phyloP scores from a whole-genome alignment of 2,888 invertebrate species.

The Dolichomitus sp. region DNA sequence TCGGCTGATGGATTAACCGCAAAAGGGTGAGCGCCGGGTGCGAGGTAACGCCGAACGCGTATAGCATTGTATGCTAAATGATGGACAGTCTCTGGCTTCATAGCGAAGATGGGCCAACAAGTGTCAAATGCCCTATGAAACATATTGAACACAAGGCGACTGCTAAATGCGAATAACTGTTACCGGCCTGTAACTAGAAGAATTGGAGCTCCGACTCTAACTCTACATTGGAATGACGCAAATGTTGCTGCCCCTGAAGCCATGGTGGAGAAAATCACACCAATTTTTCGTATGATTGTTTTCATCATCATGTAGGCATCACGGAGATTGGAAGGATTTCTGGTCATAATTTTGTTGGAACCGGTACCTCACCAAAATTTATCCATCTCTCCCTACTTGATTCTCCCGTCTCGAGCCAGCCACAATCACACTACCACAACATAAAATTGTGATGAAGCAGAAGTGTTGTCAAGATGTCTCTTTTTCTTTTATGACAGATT shows the following conservation, averaged over 20 bases:
- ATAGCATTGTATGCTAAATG: background rate
- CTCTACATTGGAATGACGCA: background rate
- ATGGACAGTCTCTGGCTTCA: background rate
- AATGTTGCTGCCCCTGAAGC: conserved; percentile 1
- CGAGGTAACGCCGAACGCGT: conserved; percentile 7
- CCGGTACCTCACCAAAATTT: conserved; percentile 1
- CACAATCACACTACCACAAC: conserved; percentile 27
- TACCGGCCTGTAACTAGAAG: background rate
- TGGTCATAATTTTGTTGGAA: background rate
- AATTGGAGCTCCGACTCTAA: background rate
- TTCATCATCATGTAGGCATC: background rate
- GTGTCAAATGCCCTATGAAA: background rate
- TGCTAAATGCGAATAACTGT: background rate
- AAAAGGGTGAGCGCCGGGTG: conserved; percentile 18
- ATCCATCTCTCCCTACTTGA: conserved; percentile 11
- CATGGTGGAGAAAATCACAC: conserved; percentile 15
- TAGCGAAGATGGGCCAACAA: background rate
- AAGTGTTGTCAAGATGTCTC: background rate
- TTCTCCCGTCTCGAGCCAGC: background rate
- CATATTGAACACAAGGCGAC: background rate
- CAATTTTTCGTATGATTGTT: conserved; percentile 25
- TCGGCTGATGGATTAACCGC: conserved; percentile 36
- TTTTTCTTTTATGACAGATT: conserved; percentile 10
- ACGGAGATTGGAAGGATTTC: background rate
- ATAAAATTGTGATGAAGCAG: conserved; percentile 26